Base-by-base conservation (phyloP, 2,797 vertebrate species). In the Ctenopoma multispine region DNA sequence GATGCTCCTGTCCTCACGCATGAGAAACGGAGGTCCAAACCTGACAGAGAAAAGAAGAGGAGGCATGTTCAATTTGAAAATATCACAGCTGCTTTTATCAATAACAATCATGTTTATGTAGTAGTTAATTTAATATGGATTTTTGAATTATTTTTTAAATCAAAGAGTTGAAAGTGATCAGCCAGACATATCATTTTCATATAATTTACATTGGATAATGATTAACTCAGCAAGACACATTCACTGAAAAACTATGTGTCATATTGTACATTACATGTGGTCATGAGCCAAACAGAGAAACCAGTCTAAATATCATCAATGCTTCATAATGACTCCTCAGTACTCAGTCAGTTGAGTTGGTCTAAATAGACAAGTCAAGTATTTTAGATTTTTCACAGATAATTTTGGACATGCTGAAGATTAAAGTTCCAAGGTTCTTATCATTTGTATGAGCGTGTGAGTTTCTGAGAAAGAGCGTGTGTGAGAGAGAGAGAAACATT, bases 1-100 rank as follows among this genome's bases (percentile, higher is more conserved):
- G 70, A 95, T 12, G 8, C 84, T 80, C 60, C 96, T 93, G 84
- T 98, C 97, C 84, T 97, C 96, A 11, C 85, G 78, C 80, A 97
- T 87, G 80, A 97, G 82, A 67, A 98, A 94, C 0, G 97, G 97
- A 0, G 96, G 97, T 7, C 97, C 97, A 0, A 99, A 99, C 86
- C 97, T 99, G 88, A 43, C 20, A 63, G 65, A 43, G 46, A 38
- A 21, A 46, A 46, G 23, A 41, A 4, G 31, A 21, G 10, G 29
- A 43, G 13, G 29, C 29, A 48, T 21, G 21, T 17, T 18, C 1
- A 5, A 29, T 12, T 46, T 38, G 29, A 5, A 31, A 31, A 31
- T 7, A 31, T 31, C 29, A 5, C 29, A 31, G 29, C 29, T 31
- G 5, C 13, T 31, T 49, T 54, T 2, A n/a, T 11, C 13, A 60